Base-by-base conservation (phyloP, 2,888 invertebrate species). In the Periphyllus acericola region DNA sequence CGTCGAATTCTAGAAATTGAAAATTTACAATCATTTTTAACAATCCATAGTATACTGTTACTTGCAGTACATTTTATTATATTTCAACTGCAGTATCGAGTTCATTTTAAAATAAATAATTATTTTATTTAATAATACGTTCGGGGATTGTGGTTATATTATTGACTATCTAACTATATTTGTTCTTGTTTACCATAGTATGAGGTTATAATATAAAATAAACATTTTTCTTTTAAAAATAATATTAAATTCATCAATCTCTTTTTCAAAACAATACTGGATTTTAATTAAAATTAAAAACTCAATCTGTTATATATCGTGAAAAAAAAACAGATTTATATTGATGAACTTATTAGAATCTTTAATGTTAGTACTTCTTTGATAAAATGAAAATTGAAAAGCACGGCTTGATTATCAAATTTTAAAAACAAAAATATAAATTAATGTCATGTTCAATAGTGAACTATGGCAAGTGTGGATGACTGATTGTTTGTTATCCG, bases 401-500 rank as follows among this genome's bases (percentile, higher is more conserved):
- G 17, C 9, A 71, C 17, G 29, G 68, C 25, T 29, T 29, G 32
- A 71, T 17, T 29, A 68, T 71, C 3, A 32, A 71, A 11, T 71
- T 0, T 71, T 60, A 60, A 32, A 32, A 71, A 32, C 11, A 46
- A 46, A 46, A 9, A 8, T 68, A 46, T 46, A 29, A 81, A 80
- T 19, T 19, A 66, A 36, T 29, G 19, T 80, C 9, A 40, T 36
- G 21, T n/a, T 80, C 29, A n/a, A 79, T 29, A 36, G 36, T 25
- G 25, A 25, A 25, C 66, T 66, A n/a, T 66, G n/a, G 29, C 66
- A 0, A n/a, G 66, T 29, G 29, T 34, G 72, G 34, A 83, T 83
- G 82, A 83, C 34, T 25, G 52, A 83, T 83, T 52, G 55, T 83
- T 19, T 25, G 72, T 32, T n/a, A 21, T 60, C 55, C 55, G 29